A percentile compares a stretch with the other conserved stretches of the same genome.
Evolutionary conservation across 2,888 invertebrate genomes (phyloP).

Genomic region (Nemurella pictetii): DNA sequence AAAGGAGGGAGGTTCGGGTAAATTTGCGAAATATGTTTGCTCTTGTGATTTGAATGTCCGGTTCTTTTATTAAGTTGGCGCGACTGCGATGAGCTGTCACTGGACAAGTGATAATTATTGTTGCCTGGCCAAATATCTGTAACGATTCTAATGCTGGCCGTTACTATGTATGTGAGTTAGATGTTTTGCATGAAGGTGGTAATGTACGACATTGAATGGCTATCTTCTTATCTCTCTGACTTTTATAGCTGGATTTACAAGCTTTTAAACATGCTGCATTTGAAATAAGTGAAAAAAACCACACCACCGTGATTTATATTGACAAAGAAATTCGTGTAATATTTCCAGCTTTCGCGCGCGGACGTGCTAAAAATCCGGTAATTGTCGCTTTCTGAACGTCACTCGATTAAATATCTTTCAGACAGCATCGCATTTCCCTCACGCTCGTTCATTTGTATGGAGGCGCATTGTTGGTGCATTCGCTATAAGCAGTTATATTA

Average conservation of each 20-base stretch:
- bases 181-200: too few species aligned
- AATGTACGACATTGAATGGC: too few species aligned
- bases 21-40: constrained; percentile 21
- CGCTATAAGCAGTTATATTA: neutral
- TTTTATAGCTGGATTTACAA: too few species aligned
- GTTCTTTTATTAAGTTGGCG: neutral
- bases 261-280: too few species aligned
- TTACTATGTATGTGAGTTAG: too few species aligned
- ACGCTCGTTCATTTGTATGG: neutral
- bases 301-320: neutral
- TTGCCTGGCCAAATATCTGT: too few species aligned
- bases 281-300: too few species aligned
- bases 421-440: neutral
- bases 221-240: too few species aligned
- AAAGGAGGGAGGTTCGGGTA: constrained; percentile 5
- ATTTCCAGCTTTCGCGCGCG: neutral
- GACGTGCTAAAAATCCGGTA: neutral
- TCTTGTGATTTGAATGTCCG: neutral
- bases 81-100: neutral
- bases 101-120: neutral
- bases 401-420: neutral
- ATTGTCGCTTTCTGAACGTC: neutral
- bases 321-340: neutral
- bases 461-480: neutral
- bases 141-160: too few species aligned